A percentile compares a stretch with the other conserved stretches of the same genome.
phyloP scores from a whole-genome alignment of 2,888 invertebrate species.

The Clunio marinus region DNA sequence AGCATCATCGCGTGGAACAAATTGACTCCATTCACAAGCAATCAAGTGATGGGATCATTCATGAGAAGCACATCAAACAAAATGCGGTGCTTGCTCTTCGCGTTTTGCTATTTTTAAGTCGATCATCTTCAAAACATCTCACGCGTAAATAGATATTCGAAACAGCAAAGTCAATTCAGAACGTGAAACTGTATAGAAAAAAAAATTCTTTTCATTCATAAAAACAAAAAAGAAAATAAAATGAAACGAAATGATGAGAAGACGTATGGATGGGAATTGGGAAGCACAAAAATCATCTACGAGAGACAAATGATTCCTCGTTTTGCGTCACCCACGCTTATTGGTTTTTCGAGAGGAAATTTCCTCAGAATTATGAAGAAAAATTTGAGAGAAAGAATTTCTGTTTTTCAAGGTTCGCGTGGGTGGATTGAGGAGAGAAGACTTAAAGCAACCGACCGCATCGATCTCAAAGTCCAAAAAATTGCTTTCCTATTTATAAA shows the following conservation, averaged over 20 bases:
- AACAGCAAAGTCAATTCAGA: too few relatives aligned
- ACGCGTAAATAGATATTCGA: neutral
- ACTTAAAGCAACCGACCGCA: neutral
- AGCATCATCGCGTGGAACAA: neutral
- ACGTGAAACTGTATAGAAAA: too few relatives aligned
- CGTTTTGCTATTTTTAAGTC: neutral
- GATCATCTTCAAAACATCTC: neutral
- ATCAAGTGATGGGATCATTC: conserved; percentile 18
- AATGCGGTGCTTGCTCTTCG: neutral
- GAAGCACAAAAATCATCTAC: neutral
- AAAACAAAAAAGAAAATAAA: neutral
- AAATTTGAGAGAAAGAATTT: too few relatives aligned
- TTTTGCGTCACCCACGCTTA: conserved; percentile 3
- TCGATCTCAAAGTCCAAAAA: neutral
- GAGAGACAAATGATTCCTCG: conserved; percentile 1
- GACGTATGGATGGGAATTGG: too few relatives aligned
- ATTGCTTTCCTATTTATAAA: neutral
- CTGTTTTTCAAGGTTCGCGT: conserved; percentile 11
- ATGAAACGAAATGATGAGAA: neutral
- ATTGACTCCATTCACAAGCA: conserved; percentile 21
- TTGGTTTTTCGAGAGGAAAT: neutral
- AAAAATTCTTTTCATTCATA: conserved; percentile 16
- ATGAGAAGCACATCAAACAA: conserved; percentile 9
- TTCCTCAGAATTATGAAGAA: neutral
- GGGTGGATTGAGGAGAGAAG: neutral